phyloP scores from a whole-genome alignment of 2,113 vertebrate genomes.

The Podilymbus podiceps region DNA sequence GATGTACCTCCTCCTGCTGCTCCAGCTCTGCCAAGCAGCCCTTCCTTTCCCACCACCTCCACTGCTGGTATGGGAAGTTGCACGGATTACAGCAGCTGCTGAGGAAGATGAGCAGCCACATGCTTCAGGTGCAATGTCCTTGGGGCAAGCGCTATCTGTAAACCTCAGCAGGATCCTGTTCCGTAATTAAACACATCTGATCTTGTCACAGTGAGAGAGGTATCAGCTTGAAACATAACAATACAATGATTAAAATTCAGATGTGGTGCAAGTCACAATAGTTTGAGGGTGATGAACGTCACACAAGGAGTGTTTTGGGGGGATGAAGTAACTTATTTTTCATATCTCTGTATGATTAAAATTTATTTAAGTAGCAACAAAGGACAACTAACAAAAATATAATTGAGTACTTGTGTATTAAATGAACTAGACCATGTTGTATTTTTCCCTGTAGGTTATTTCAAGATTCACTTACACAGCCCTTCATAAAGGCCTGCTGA shows the following conservation, averaged over 20 bases:
- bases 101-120: neutral
- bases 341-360: neutral
- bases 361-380: neutral
- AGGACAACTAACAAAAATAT: neutral
- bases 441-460: neutral
- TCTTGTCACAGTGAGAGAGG: neutral
- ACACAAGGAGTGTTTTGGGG: neutral
- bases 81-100: neutral
- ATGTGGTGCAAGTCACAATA: neutral
- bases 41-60: neutral
- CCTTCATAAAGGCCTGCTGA: neutral
- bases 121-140: neutral
- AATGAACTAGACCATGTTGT: neutral
- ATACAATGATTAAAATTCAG: neutral
- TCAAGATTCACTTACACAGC: neutral
- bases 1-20: neutral
- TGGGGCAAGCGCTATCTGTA: neutral
- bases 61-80: neutral
- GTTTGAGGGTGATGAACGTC: neutral
- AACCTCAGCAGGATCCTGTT: neutral
- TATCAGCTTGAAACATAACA: neutral
- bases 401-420: neutral
- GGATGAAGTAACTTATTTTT: neutral
- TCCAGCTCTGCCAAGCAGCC: neutral
- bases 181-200: neutral